Evolutionary conservation across 2,888 invertebrate genomes (phyloP), one percentile per base, ranked within the genome.

Genomic region (Ormyrus pomaceus): DNA sequence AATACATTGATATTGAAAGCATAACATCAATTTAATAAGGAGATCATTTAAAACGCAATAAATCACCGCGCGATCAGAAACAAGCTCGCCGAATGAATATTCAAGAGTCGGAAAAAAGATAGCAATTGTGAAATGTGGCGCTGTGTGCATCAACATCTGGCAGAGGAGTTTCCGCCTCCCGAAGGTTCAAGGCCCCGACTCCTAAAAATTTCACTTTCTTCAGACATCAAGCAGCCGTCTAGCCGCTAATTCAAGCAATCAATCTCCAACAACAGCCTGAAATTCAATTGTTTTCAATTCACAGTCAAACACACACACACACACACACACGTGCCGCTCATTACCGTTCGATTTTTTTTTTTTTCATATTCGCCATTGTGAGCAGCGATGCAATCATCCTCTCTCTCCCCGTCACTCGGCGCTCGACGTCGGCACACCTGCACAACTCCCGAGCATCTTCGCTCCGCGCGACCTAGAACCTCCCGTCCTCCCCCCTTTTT

Each of bases 231-330:
- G 3, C 53, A 19, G 19, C 19, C n/a, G 5, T 61, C 34, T 61
- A 70, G 9, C 71, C 7, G 45, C n/a, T 51, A 68, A 68, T 68
- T 34, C 73, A 56, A 56, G 10, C 46, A 11, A 65, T 74, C 73
- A 74, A 48, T 46, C 7, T 48, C 61, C 51, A 50, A 59, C 34
- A n/a, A 19, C 19, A 19, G 19, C 19, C 19, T 19, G 9, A 74
- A 64, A 64, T 74, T 64, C 70, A 74, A 79, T 70, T 70, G 70
- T 79, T 61, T 58, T 45, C 58, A 45, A 70, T 64, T 19, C 19
- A 19, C 19, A 19, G 19, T 1, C 19, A 19, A 19, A 19, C 19
- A 19, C 19, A 19, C 19, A 19, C 19, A 19, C 19, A 19, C 19
- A 19, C 19, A 19, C 19, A 19, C 1, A 19, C 58, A 19, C 56